These are phyloP conservation scores for Olivierus martensii DNA, from an alignment of 1,140 invertebrate genomes.

Conservation along the genomic window DNA sequence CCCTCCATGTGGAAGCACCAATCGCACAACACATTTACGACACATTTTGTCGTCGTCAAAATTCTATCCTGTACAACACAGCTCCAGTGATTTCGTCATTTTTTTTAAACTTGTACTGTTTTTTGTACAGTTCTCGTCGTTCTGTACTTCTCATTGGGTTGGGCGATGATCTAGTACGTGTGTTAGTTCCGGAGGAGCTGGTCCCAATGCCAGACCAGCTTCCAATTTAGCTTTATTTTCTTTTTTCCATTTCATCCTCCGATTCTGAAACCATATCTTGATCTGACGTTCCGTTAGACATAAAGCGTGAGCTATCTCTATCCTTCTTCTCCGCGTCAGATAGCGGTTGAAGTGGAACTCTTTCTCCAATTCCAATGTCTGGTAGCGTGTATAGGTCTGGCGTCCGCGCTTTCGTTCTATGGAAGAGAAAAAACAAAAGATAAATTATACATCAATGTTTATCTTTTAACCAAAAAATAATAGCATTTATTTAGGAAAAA, in stretches of 20 bases:
- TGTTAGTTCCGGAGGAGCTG: slow-evolving; percentile 13
- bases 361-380: slow-evolving; percentile 61
- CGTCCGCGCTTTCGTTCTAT: slow-evolving; percentile 28
- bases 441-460: no score
- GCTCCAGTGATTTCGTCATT: no score
- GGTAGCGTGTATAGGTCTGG: slow-evolving; percentile 38
- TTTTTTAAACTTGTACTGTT: no score
- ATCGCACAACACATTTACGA: no score
- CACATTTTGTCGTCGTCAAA: no score
- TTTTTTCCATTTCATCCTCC: slow-evolving; percentile 38
- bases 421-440: background rate
- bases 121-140: no score
- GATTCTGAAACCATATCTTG: slow-evolving; percentile 38
- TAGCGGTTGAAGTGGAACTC: slow-evolving; percentile 64
- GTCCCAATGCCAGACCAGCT: slow-evolving; percentile 16
- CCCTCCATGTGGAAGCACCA: no score
- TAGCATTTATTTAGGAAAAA: no score
- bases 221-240: slow-evolving; percentile 24
- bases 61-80: no score
- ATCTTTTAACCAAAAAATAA: no score
- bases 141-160: no score
- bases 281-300: slow-evolving; percentile 37
- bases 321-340: slow-evolving; percentile 32
- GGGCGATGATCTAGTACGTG: slow-evolving; percentile 1
- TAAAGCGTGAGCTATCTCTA: slow-evolving; percentile 36